phyloP scores from a whole-genome alignment of 2,888 invertebrate genomes.

The Hydriomena furcata region DNA sequence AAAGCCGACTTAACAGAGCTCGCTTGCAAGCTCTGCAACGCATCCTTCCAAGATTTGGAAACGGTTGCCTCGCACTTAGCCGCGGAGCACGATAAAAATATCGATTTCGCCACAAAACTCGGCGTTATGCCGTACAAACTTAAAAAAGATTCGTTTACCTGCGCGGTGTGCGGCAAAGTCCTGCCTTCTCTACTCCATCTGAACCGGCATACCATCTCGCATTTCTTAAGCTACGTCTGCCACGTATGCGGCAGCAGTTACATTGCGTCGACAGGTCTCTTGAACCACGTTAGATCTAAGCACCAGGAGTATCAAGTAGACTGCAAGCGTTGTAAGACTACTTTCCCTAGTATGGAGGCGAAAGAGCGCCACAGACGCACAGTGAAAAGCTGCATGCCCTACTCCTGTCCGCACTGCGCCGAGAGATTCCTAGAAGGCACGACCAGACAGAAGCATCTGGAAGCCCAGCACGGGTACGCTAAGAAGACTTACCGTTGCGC shows the following conservation, averaged over 20 bases:
- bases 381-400: slow-evolving; percentile 71
- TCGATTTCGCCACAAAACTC: slow-evolving; percentile 52
- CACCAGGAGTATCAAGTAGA: slow-evolving; percentile 67
- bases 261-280: slow-evolving; percentile 63
- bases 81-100: slow-evolving; percentile 46
- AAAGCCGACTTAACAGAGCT: slow-evolving; percentile 68
- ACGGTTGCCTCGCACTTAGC: slow-evolving; percentile 56
- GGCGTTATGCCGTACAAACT: slow-evolving; percentile 72
- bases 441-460: slow-evolving; percentile 64
- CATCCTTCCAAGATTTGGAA: slow-evolving; percentile 48
- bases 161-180: slow-evolving; percentile 65
- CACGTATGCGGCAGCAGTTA: slow-evolving; percentile 73
- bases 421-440: slow-evolving; percentile 70
- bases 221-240: slow-evolving; percentile 70
- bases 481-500: slow-evolving; percentile 58
- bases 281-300: slow-evolving; percentile 65
- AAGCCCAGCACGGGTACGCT: slow-evolving; percentile 59
- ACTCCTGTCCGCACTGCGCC: slow-evolving; percentile 66
- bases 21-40: slow-evolving; percentile 57
- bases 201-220: slow-evolving; percentile 70
- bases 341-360: slow-evolving; percentile 70
- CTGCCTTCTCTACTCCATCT: slow-evolving; percentile 65
- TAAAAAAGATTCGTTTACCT: slow-evolving; percentile 57
- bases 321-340: slow-evolving; percentile 64
- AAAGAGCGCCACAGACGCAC: slow-evolving; percentile 65